Evolutionary conservation across 1,140 invertebrate species (phyloP), one percentile per base, ranked within the genome.

Genomic region (Pteromalus puparum): DNA sequence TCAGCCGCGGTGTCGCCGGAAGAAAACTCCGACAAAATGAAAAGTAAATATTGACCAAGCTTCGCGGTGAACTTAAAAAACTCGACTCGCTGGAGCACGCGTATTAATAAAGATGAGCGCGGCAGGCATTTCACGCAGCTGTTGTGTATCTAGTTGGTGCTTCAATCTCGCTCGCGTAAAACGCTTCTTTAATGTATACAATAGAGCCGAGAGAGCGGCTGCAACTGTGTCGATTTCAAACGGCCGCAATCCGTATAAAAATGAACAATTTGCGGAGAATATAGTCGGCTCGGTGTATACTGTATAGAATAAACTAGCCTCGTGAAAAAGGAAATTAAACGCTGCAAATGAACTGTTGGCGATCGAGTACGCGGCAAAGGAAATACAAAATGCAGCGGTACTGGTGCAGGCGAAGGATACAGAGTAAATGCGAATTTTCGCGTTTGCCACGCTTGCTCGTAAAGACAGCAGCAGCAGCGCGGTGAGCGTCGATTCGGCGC

Each of bases 401-500:
- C 3, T 10, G 7, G 26, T 13, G n/a, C 74, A 67, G n/a, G 21
- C 24, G 34, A 38, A 81, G 78, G 67, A 48, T 70, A 48, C 38
- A 72, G 42, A 30, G 34, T 18, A 42, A 70, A 77, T 42, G 65
- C 24, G 82, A 78, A 83, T 83, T 83, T 83, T 78, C 73, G 70
- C 81, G 26, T 61, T 73, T 70, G 38, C 30, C 70, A 67, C 75
- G 42, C 24, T 70, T 53, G 26, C 75, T 83, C 82, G 75, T 83
- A 83, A 83, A 83, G 75, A 83, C 42, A 78, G 67, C 15, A 28
- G 84, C n/a, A 53, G 61, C 15, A 65, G 28, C 21, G 42, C 70
- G n/a, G 85, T 53, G 24, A 53, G 13, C 73, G 67, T 82, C 84
- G 80, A 87, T 85, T 85, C 81, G 67, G 76, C n/a, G 30, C 76